phyloP scores from a whole-genome alignment of 2,888 invertebrate genomes.

The Reticulitermes lucifugus region DNA sequence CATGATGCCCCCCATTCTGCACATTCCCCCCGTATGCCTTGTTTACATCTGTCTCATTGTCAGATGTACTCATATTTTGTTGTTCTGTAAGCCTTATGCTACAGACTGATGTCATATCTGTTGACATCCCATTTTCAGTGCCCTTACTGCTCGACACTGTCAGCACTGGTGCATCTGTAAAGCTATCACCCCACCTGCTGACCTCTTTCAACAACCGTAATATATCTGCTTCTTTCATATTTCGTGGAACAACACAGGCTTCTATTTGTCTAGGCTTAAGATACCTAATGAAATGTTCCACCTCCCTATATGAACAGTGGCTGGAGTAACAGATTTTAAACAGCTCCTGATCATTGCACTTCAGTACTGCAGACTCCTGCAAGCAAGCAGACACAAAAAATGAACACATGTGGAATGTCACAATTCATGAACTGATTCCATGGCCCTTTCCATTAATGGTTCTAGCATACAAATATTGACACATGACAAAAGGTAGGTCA shows the following conservation, averaged over 20 bases:
- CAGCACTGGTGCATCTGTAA: background rate
- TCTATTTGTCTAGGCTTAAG: slow-evolving; percentile 30
- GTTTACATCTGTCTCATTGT: background rate
- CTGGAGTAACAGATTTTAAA: slow-evolving; percentile 22
- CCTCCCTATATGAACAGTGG: slow-evolving; percentile 20
- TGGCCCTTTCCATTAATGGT: too few relatives aligned
- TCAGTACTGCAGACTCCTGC: slow-evolving; percentile 8
- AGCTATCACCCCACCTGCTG: background rate
- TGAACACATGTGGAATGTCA: too few relatives aligned
- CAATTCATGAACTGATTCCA: too few relatives aligned
- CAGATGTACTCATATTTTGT: background rate
- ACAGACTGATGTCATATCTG: background rate
- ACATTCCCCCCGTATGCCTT: background rate
- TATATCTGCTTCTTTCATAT: background rate
- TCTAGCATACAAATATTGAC: too few relatives aligned
- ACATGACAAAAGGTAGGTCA: too few relatives aligned
- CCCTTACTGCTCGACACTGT: background rate
- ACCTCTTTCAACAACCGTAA: background rate
- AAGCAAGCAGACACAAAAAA: background rate
- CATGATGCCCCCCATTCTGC: background rate
- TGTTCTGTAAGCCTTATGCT: background rate
- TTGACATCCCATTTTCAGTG: background rate
- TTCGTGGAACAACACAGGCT: slow-evolving; percentile 7
- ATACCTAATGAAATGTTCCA: slow-evolving; percentile 25
- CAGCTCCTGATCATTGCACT: background rate